Base-by-base conservation (phyloP, 2,797 vertebrate species). In the Kryptopterus vitreolus region DNA sequence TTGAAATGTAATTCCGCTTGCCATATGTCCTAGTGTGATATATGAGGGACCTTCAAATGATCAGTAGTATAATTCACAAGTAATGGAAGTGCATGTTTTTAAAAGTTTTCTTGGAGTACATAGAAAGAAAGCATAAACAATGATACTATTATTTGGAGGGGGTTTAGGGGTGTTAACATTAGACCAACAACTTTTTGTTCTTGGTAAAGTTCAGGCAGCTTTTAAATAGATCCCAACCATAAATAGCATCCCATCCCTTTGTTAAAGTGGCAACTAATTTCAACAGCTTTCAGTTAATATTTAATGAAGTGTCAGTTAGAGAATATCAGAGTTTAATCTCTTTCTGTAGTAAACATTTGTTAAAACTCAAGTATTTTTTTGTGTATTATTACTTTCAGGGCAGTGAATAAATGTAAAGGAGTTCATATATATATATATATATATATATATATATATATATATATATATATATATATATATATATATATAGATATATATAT, bases 1-100 rank as follows among this genome's bases (percentile, higher is more conserved):
- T 81, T 84, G 79, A 84, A 84, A 84, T 77, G 83, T 78, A 86
- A 86, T 86, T 84, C 78, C 53, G 68, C 62, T 46, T 75, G 73
- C 31, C 79, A 74, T 71, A 72, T 82, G 76, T 68, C 22, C 71
- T 43, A 31, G 77, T 11, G 4, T 66, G 78, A 82, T 78, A 71
- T 81, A 82, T 84, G 80, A 84, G 71, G 72, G 78, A 69, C 55
- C 72, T 86, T 81, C 55, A 83, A 84, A 83, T 69, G 50, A 78
- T 68, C 62, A 58, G 46, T 53, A 66, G 35, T 66, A 38, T 24
- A 77, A 77, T 52, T 55, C 61, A 65, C 18, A 65, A 65, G 61
- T 77, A 48, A 65, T 78, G 68, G 69, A 50, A 59, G 76, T 66
- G 65, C 58, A 71, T 80, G 77, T 81, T 76, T 59, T 82, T 33